These are phyloP conservation scores for Meteorus sp. DNA, from an alignment of 1,140 invertebrate genomes.

Conservation along the genomic window DNA sequence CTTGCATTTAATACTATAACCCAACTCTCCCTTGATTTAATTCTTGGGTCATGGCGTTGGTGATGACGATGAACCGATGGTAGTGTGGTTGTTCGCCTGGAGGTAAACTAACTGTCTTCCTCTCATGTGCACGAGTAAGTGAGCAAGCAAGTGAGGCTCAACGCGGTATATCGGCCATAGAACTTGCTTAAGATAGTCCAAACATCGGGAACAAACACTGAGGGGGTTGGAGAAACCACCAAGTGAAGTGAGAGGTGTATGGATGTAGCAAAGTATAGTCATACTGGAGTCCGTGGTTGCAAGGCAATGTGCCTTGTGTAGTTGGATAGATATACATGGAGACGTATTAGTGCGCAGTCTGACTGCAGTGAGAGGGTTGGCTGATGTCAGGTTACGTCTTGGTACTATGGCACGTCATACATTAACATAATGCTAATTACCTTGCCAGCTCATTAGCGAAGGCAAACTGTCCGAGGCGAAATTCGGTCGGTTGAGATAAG, in stretches of 20 bases:
- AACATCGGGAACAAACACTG: constrained; percentile 40
- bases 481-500: constrained; percentile 48
- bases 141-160: too few relatives aligned
- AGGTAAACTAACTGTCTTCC: too few relatives aligned
- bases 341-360: too few relatives aligned
- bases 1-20: constrained; percentile 27
- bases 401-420: constrained; percentile 48
- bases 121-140: too few relatives aligned
- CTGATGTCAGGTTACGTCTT: constrained; percentile 39
- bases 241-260: neutral
- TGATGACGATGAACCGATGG: neutral
- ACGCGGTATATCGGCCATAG: too few relatives aligned
- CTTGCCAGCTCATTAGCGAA: constrained; percentile 59
- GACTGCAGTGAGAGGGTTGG: too few relatives aligned
- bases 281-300: too few relatives aligned
- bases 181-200: constrained; percentile 42
- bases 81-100: constrained; percentile 3
- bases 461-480: constrained; percentile 59
- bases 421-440: constrained; percentile 62
- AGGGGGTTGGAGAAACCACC: constrained; percentile 1
- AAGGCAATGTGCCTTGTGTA: too few relatives aligned
- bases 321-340: too few relatives aligned
- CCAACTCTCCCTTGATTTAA: constrained; percentile 15
- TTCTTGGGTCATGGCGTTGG: constrained; percentile 17
- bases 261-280: too few relatives aligned